Base-by-base conservation (phyloP, 2,797 vertebrate species). In the Rhodeus uyekii region DNA sequence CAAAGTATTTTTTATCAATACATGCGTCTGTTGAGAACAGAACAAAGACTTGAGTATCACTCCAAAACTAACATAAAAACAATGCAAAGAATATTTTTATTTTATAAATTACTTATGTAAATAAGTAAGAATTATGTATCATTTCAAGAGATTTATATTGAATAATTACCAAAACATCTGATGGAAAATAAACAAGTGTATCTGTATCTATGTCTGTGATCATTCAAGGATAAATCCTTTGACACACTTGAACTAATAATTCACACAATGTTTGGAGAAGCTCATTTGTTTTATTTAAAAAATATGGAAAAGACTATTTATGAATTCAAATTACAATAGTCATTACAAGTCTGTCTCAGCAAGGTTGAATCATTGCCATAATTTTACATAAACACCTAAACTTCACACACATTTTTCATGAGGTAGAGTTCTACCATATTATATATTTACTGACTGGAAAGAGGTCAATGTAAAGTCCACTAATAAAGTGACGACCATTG, bases 91-190 rank as follows among this genome's bases (percentile, higher is more conserved):
- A 86, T 88, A 89, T 91, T 92, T 93, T 93, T 88, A 84, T 86
- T 94, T 93, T 91, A 78, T 84, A 81, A 86, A 86, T 84, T 80
- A 82, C 82, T 85, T 91, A 10, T 94, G 90, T 93, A 93, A 91
- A 94, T 92, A 92, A 90, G 87, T 92, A 91, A 90, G 90, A 92
- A 92, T 92, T 93, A 91, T 93, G 90, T 93, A 92, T 92, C 85
- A 90, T 91, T 94, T 93, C 61, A 89, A 93, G 92, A 95, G 92
- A 94, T 95, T 95, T 95, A 94, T 95, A 95, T 95, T 93, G 88
- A 92, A 94, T 92, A 90, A 93, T 90, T 60, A 87, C 92, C 93
- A 93, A 91, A 93, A 93, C 93, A 91, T 91, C 81, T 67, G 24
- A 89, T 90, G 91, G 92, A 91, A 93, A 93, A 93, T 87, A 87